Evolutionary conservation across 2,113 vertebrate species (phyloP), one percentile per base, ranked within the genome.

Genomic region (Lasiurus borealis): DNA sequence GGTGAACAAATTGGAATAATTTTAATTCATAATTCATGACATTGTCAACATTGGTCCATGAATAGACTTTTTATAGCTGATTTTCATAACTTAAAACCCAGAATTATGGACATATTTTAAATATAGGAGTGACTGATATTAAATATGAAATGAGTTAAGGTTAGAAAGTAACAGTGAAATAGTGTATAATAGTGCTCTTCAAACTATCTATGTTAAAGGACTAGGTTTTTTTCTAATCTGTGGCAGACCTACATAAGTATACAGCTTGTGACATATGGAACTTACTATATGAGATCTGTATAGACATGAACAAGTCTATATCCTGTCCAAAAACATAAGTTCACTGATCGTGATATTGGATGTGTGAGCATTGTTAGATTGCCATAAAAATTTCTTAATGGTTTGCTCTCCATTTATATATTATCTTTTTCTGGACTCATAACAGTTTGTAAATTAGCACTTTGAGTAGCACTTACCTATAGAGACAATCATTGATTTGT

Each of bases 11-110:
- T 85, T 92, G 44, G 5, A 88, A 36, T 93, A 88, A 76, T 54
- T 93, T 77, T 23, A 82, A 46, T 57, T 44, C 52, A 62, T 88
- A 68, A 54, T 82, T 96, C n/a, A 71, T 72, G 54, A 81, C 8
- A 23, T 40, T 89, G 57, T 89, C n/a, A 78, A 68, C 10, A 69
- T 93, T 87, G 54, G 19, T 54, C 18, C 27, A 27, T 91, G 31
- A 21, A 25, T 88, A 62, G 25, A 40, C 8, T 97, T 89, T 95
- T 40, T 66, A 9, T 89, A 82, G 13, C 31, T 95, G n/a, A 91
- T 64, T 96, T 97, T 95, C 91, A 48, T 94, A 73, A 82, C 25
- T 1, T 90, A 89, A 96, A 83, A 64, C 40, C 46, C 7, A 46
- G 25, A 83, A 54, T 64, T 94, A 84, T 64, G 21, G 29, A 14